Base-by-base conservation (phyloP, 2,113 vertebrate species). In the Elgaria multicarinata region DNA sequence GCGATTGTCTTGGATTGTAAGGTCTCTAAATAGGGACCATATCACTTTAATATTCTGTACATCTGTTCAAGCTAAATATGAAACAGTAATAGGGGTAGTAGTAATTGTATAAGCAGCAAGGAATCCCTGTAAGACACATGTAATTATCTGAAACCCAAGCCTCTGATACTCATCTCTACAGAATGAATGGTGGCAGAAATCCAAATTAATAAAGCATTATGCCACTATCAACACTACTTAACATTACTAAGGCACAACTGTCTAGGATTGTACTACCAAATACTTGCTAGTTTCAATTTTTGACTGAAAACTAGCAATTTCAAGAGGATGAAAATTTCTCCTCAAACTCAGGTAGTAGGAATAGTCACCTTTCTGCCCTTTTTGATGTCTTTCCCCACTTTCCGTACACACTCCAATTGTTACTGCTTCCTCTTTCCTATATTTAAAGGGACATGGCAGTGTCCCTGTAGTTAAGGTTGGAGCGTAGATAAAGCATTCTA, bases 61-160 rank as follows among this genome's bases (percentile, higher is more conserved):
- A 74, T 75, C 69, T 88, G 31, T 83, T 75, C 36, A 82, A 74
- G 67, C n/a, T 53, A 87, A 79, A 67, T 67, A 81, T 74, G 67
- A 62, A 82, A 55, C 6, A 88, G n/a, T 42, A 53, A 88, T 12
- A 24, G 18, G 50, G 81, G 62, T 26, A 36, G 36, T 31, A 42
- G 36, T 44, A 69, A 50, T 67, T 53, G 13, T 67, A 18, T 69
- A 87, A 74, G 53, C 31, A 64, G 69, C 62, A 36, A 88, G 53
- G 50, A 88, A 71, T 74, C 78, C 28, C 28, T 85, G 58, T 6
- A 12, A 67, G 13, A 28, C 24, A 16, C 53, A 36, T 67, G 64
- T 36, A 20, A 46, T 26, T 87, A 58, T 22, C n/a, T 36, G 62
- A 50, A 79, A 50, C 66, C 20, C 87, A 62, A 75, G n/a, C 50